phyloP scores from a whole-genome alignment of 2,888 invertebrate genomes.

The Trilocha varians region DNA sequence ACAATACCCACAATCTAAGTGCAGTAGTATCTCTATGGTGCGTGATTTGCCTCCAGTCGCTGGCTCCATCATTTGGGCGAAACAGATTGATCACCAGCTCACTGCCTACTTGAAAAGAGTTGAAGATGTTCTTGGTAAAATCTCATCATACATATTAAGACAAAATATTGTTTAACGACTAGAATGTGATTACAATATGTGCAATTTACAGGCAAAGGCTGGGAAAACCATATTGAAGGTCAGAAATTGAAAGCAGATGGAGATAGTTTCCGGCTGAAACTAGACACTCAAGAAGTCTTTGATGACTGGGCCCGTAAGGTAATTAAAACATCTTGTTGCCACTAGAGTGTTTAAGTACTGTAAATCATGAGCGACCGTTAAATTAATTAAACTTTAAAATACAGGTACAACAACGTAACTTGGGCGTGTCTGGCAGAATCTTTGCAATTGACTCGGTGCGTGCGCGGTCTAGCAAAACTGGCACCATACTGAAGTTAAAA shows the following conservation, averaged over 20 bases:
- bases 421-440: slow-evolving; percentile 94
- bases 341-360: neutral
- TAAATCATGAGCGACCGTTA: neutral
- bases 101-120: slow-evolving; percentile 96
- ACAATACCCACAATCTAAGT: slow-evolving; percentile 96
- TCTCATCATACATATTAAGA: too few relatives aligned
- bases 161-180: too few relatives aligned
- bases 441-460: slow-evolving; percentile 92
- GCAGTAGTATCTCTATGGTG: slow-evolving; percentile 90
- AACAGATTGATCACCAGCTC: slow-evolving; percentile 97
- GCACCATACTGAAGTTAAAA: slow-evolving; percentile 89
- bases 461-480: slow-evolving; percentile 82
- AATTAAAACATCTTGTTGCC: slow-evolving; percentile 7
- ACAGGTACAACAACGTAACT: slow-evolving; percentile 90
- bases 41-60: slow-evolving; percentile 97
- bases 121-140: slow-evolving; percentile 94
- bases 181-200: too few relatives aligned
- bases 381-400: neutral
- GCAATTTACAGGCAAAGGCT: slow-evolving; percentile 83
- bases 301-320: slow-evolving; percentile 97
- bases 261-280: slow-evolving; percentile 95
- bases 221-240: slow-evolving; percentile 99
- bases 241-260: slow-evolving; percentile 98
- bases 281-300: slow-evolving; percentile 97
- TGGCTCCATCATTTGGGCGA: slow-evolving; percentile 99